Percentiles rank a stretch among this genome's conserved stretches.
phyloP scores from a whole-genome alignment of 2,888 invertebrate genomes.

The Agrilus cyanescens region DNA sequence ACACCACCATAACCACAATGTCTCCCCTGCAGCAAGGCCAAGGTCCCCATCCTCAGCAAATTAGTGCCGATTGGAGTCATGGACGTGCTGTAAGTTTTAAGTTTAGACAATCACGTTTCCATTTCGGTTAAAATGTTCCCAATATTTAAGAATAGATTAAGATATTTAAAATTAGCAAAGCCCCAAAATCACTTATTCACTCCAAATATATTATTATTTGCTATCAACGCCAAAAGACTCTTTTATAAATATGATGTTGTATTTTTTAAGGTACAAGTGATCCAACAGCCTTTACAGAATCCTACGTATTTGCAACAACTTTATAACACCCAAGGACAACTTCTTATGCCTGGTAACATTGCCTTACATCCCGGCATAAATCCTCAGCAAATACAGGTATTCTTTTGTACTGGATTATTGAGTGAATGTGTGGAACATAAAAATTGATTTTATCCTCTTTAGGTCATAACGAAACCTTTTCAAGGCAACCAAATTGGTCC shows the following conservation, averaged over 20 bases:
- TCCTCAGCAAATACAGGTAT: constrained; percentile 64
- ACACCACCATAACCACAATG: constrained; percentile 61
- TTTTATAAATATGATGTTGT: background rate
- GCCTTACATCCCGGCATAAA: constrained; percentile 65
- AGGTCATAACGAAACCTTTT: constrained; percentile 79
- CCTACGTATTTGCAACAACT: constrained; percentile 67
- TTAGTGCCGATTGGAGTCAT: constrained; percentile 55
- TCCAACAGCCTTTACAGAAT: constrained; percentile 69
- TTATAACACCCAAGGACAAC: constrained; percentile 66
- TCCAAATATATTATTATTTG: background rate
- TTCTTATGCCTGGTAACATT: constrained; percentile 72
- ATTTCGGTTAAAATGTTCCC: background rate
- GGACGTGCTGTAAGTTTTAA: constrained; percentile 38
- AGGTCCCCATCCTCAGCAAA: constrained; percentile 41
- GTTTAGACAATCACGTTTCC: too few species aligned
- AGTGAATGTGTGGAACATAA: too few species aligned
- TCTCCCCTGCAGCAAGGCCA: constrained; percentile 60
- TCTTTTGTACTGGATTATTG: constrained; percentile 4
- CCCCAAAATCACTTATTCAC: background rate
- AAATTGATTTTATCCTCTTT: constrained; percentile 2
- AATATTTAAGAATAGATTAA: background rate
- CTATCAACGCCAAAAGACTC: too few species aligned
- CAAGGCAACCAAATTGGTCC: constrained; percentile 66
- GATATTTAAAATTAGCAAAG: background rate
- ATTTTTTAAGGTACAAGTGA: constrained; percentile 55